Base-by-base conservation (phyloP, 1,140 invertebrate species). In the Arion vulgaris region DNA sequence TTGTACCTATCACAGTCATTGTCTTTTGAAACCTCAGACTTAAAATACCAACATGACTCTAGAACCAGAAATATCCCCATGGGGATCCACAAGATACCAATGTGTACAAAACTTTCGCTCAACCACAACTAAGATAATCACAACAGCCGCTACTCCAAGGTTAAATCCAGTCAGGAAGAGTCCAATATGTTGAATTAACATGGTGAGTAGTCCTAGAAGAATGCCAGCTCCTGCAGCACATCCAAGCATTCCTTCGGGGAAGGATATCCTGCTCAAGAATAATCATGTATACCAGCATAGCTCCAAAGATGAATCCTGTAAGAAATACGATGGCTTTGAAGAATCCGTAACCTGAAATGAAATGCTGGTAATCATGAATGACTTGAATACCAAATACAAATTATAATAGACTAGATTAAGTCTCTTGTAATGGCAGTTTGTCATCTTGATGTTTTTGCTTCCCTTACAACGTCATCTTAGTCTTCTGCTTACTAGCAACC, bases 261-360 rank as follows among this genome's bases (percentile, higher is more conserved):
- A 96, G 93, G n/a, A 96, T 90, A 66, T 95, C 94, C 86, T 96
- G 95, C 89, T 96, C 95, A 75, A 95, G 93, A 91, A 95, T 96
- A 83, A 97, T 95, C 81, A 96, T 92, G 90, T 96, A 96, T 1
- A 96, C 95, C 77, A 96, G 94, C 34, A 95, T 94, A 71, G 96
- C 95, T 23, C 95, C 96, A 92, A 97, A 97, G 68, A 96, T 95
- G 88, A 97, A 96, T 41, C 96, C 96, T 38, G 96, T 97, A 39
- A 97, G 93, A 90, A 97, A 97, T 94, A 97, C 96, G 28, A 96
- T 95, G 2, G 96, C 96, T 91, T 97, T 96, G 91, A 97, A 96
- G 91, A 96, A 97, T 74, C 96, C 94, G 91, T 97, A 97, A 77
- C 96, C 96, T 96, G 93, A 71, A 94, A 81, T 23, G 15, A 74